Base-by-base conservation (phyloP, 2,113 vertebrate genomes). In the Colinus virginianus region DNA sequence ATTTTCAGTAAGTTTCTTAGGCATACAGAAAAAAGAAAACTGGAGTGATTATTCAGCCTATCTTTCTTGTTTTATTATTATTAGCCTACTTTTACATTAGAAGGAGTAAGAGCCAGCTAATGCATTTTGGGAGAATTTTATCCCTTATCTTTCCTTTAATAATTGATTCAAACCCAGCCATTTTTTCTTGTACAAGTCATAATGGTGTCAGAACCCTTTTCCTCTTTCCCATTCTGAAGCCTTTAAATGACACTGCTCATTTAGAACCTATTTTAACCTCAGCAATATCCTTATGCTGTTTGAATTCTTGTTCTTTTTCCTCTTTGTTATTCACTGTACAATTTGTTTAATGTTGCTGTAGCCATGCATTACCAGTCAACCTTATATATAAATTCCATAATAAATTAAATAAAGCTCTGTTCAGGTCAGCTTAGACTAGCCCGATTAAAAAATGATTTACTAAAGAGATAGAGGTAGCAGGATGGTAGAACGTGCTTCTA, bases 391-490 rank as follows among this genome's bases (percentile, higher is more conserved):
- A 96, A 97, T 95, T 97, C 83, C 46, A 7, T 96, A 96, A 97
- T 96, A 97, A 97, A 97, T 97, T 97, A 96, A 98, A 97, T 97
- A 96, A 97, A 96, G 75, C 83, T 91, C 77, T 95, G 28, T 97
- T 81, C 92, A 85, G 95, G 95, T 97, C 95, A 97, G 87, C 94
- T 95, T 91, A 97, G 90, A 97, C 97, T 96, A 91, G 95, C 88
- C 95, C 72, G 93, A 97, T 98, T 98, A 97, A 96, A 95, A 97
- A 97, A 96, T 97, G 96, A 97, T 98, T 98, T 98, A 98, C 97
- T 98, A 96, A 97, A 95, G 94, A 96, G 81, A 95, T 82, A 93
- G 83, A 95, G 90, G 91, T 71, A 86, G 85, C 62, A 76, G 93
- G 89, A 94, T 92, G 92, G 88, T 93, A 93, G 71, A 93, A 97